Base-by-base conservation (phyloP, 2,797 vertebrate genomes). In the Salmo trutta region DNA sequence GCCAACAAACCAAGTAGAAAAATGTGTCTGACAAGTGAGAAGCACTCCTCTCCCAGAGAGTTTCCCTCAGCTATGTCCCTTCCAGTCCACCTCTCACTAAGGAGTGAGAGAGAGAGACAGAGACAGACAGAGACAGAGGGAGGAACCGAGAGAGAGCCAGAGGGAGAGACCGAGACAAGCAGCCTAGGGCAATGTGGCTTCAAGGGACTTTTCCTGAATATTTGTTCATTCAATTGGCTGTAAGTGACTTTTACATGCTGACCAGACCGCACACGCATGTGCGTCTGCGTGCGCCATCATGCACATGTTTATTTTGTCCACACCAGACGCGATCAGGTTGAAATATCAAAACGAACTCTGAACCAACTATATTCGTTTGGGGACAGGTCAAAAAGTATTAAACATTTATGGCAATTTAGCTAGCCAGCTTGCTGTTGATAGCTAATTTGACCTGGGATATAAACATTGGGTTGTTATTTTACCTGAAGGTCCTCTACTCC, bases 1-100 rank as follows among this genome's bases (percentile, higher is more conserved):
- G 81, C 75, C 79, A 82, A 75, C 84, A 75, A 75, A 75, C 82
- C 80, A 67, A 86, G 77, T 79, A 81, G 76, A 91, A 88, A 92
- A 88, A 90, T 83, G 83, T 80, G 82, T 82, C 80, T 85, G 87
- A 89, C 86, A 87, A 89, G 84, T 81, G 72, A 82, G 82, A 86
- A 81, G 83, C 75, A 68, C 54, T 75, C 69, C 82, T 83, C 59
- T 73, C 75, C 47, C 16, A 15, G 33, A 15, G 27, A 83, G 71
- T 33, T 75, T 10, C 7, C 56, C n/a, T 62, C 51, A 75, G 65
- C 71, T 7, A 56, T 47, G 64, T 75, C 79, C 79, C 76, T 74
- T 69, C 65, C 71, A 52, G 77, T 75, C 33, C 59, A n/a, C 15
- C 66, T 68, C 36, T 33, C 4, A 5, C 70, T 53, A 74, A 75